These are phyloP conservation scores for Latrodectus elegans DNA, from an alignment of 2,888 invertebrate genomes.

Conservation along the genomic window DNA sequence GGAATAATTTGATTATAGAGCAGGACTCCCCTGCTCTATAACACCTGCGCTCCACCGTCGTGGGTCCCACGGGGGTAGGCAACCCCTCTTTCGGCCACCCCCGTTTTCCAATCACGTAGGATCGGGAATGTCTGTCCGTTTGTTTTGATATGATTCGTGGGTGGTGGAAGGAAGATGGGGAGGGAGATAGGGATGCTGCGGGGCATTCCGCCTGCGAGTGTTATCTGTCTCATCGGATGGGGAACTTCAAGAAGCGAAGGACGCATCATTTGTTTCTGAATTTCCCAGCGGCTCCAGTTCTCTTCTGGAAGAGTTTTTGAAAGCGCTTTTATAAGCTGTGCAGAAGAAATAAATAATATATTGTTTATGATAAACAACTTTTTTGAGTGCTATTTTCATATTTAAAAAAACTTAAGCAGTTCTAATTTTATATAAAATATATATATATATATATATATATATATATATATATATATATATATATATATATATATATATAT, in stretches of 20 bases:
- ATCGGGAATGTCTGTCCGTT: slow-evolving; percentile 52
- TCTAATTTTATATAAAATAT: not conserved
- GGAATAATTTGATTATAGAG: slow-evolving; percentile 68
- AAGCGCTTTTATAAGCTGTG: too few species aligned
- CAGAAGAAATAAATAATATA: too few species aligned
- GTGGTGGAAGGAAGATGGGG: not conserved
- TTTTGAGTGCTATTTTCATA: too few species aligned
- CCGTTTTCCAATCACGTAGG: slow-evolving; percentile 64
- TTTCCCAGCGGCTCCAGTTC: slow-evolving; percentile 26
- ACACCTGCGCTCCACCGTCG: slow-evolving; percentile 59
- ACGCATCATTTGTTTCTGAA: slow-evolving; percentile 37
- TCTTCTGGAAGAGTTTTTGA: too few species aligned
- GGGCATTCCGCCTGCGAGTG: slow-evolving; percentile 4
- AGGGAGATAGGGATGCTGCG: not conserved
- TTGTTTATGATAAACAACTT: too few species aligned
- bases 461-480: slow-evolving; percentile 6
- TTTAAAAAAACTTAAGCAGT: too few species aligned
- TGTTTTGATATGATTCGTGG: slow-evolving; percentile 41
- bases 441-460: slow-evolving; percentile 8
- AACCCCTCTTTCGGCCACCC: slow-evolving; percentile 5
- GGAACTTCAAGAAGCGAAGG: not conserved
- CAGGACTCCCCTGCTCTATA: slow-evolving; percentile 47
- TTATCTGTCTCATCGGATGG: slow-evolving; percentile 52
- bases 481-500: slow-evolving; percentile 3
- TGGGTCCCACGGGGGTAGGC: slow-evolving; percentile 45